Conservation (phyloP, 1,140 invertebrate genomes). For the Nomia melanderi region DNA sequence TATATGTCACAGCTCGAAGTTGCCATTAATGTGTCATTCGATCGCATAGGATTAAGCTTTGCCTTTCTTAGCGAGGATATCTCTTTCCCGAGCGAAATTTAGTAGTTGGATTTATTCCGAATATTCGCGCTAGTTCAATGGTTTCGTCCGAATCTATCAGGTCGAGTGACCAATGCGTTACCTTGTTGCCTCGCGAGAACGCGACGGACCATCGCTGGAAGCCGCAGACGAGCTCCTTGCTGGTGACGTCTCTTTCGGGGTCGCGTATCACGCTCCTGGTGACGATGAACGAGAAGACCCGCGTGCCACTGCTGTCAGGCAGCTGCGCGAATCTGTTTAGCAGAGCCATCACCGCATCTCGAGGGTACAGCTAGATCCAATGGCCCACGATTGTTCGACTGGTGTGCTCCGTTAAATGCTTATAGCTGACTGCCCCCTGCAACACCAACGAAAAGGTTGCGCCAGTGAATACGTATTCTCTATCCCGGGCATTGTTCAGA, state of each 20-base stretch:
- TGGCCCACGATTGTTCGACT: conserved; percentile 47
- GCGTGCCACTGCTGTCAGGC: conserved; percentile 91
- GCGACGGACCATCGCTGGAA: conserved; percentile 94
- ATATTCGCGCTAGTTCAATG: no score
- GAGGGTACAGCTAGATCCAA: conserved; percentile 60
- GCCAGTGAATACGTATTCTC: no score
- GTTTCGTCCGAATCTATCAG: no score
- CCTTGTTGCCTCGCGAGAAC: conserved; percentile 89
- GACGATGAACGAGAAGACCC: conserved; percentile 92
- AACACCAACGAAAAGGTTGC: conserved; percentile 9
- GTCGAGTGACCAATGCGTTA: conserved; percentile 61
- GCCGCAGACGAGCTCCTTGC: conserved; percentile 92
- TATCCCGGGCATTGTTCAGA: no score
- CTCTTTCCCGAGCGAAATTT: no score
- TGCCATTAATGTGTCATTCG: no score
- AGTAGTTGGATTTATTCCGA: not conserved
- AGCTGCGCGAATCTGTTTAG: conserved; percentile 92
- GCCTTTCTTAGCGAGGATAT: no score
- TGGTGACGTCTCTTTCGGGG: conserved; percentile 90
- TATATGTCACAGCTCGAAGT: no score
- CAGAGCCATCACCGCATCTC: conserved; percentile 87
- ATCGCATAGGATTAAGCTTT: no score
- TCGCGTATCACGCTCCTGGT: conserved; percentile 90
- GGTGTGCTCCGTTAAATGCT: not conserved
- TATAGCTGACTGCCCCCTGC: conserved; percentile 1